Percentiles rank a stretch among this genome's conserved stretches.
These are phyloP conservation scores for Odocoileus virginianus DNA, from an alignment of 2,113 vertebrate genomes.

Conservation along the genomic window DNA sequence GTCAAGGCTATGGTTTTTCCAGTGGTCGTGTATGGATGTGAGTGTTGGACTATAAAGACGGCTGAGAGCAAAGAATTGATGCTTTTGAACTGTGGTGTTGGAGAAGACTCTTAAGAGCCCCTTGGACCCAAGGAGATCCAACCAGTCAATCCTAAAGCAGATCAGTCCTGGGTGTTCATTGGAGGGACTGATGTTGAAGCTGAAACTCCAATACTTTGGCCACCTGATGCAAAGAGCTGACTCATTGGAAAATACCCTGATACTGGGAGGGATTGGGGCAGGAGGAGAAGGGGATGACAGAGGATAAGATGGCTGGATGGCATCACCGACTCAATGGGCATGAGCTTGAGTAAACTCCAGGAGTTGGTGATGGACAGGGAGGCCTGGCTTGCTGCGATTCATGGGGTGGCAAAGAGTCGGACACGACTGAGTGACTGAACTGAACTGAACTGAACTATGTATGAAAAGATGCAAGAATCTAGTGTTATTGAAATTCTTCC, in stretches of 20 bases:
- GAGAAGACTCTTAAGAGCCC: not conserved
- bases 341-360: rapidly evolving
- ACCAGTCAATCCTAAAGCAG: not conserved
- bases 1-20: not conserved
- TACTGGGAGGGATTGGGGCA: not conserved
- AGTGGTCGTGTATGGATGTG: not conserved
- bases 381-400: not conserved
- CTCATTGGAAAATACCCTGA: not conserved
- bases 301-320: not conserved
- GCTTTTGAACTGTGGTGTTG: not conserved
- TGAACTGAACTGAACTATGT: not conserved
- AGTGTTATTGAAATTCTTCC: not conserved
- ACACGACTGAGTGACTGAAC: not conserved
- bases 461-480: not conserved
- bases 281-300: not conserved
- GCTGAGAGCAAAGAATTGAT: not conserved
- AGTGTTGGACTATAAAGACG: not conserved
- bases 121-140: not conserved
- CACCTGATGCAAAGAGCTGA: not conserved
- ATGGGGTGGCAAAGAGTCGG: not conserved
- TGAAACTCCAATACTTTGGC: not conserved
- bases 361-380: not conserved
- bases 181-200: not conserved
- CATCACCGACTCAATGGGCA: not conserved
- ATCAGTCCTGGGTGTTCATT: not conserved